phyloP scores from a whole-genome alignment of 2,797 vertebrate species.

The Melanogrammus aeglefinus region DNA sequence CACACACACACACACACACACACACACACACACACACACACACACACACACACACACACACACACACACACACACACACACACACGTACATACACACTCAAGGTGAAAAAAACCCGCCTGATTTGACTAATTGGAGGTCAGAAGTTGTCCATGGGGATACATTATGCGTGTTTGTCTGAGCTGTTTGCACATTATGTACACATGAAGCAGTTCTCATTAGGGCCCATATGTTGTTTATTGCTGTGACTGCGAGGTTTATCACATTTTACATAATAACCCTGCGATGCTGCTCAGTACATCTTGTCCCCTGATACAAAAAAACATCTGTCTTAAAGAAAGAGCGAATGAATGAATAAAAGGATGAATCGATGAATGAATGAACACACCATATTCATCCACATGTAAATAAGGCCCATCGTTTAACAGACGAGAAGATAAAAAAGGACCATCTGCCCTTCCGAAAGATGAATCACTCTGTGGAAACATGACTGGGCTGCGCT shows the following conservation, averaged over 20 bases:
- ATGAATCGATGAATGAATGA: not conserved
- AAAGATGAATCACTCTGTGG: not conserved
- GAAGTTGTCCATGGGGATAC: not conserved
- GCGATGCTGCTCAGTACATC: not conserved
- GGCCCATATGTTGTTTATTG: not conserved
- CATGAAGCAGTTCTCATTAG: slow-evolving; percentile 2
- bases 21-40: too few species aligned
- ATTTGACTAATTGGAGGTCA: not conserved
- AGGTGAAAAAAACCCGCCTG: not conserved
- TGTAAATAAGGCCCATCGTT: not conserved
- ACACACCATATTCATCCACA: not conserved
- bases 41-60: not conserved
- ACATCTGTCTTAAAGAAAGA: not conserved
- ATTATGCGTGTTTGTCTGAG: not conserved
- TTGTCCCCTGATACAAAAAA: not conserved
- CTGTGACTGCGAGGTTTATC: not conserved
- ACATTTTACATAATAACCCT: slow-evolving; percentile 1
- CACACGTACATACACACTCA: not conserved
- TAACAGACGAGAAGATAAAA: not conserved
- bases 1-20: not conserved
- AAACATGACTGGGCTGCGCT: not conserved
- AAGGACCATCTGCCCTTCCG: too few species aligned
- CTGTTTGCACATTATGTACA: slow-evolving; percentile 4
- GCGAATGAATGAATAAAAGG: not conserved
- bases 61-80: not conserved